Conservation (phyloP, 2,888 invertebrate genomes). For the Temnothorax rugatulus region DNA sequence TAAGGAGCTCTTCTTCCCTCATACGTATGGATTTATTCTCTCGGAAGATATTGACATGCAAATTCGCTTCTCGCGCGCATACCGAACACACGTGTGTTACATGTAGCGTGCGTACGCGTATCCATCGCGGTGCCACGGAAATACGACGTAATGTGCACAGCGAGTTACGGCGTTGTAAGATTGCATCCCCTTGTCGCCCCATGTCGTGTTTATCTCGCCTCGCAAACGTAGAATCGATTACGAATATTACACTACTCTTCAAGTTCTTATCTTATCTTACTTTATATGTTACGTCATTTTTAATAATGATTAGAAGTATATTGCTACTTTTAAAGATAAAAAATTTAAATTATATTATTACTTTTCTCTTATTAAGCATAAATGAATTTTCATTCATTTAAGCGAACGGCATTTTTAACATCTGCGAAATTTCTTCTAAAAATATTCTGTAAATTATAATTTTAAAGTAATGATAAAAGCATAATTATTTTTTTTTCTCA, state of each 20-base stretch:
- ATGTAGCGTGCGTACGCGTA: slow-evolving; percentile 41
- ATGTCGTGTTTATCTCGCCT: slow-evolving; percentile 7
- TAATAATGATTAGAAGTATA: not conserved
- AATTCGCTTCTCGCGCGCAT: slow-evolving; percentile 44
- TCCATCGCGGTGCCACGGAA: slow-evolving; percentile 22
- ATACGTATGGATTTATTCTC: slow-evolving; percentile 64
- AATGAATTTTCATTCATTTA: not conserved
- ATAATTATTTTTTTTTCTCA: not conserved
- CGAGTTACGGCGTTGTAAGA: slow-evolving; percentile 52
- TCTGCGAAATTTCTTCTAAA: not conserved
- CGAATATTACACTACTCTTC: slow-evolving; percentile 5
- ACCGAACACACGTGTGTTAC: slow-evolving; percentile 42
- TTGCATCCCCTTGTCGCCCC: slow-evolving; percentile 26
- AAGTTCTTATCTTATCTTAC: not conserved
- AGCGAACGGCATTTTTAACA: not conserved
- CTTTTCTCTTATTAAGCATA: not conserved
- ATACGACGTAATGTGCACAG: slow-evolving; percentile 38
- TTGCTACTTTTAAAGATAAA: not conserved
- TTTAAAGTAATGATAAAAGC: slow-evolving; percentile 3
- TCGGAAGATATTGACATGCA: slow-evolving; percentile 63
- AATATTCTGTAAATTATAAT: not conserved
- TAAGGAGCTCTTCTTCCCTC: slow-evolving; percentile 64
- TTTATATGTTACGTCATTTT: not conserved
- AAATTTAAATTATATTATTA: not conserved
- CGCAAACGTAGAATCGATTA: slow-evolving; percentile 23